A percentile compares a stretch with the other conserved stretches of the same genome.
Conservation (phyloP, 2,113 vertebrate species). For the Perca fluviatilis region DNA sequence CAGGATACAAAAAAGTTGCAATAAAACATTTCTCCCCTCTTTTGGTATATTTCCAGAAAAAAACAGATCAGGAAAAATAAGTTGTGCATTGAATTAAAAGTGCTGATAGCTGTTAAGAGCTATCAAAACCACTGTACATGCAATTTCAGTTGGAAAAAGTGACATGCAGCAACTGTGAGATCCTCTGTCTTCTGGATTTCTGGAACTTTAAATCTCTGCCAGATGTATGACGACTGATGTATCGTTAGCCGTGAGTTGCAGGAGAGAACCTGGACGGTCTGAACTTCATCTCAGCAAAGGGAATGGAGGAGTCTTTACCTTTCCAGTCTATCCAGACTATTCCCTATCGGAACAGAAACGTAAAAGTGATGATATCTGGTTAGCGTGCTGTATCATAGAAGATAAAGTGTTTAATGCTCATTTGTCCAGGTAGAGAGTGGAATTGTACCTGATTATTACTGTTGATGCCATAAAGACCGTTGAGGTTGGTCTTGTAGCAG, state of each 20-base stretch:
- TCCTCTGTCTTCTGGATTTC: constrained; percentile 31
- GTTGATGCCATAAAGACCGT: constrained; percentile 88
- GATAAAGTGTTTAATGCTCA: background rate
- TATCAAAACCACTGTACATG: constrained; percentile 37
- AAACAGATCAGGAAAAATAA: constrained; percentile 28
- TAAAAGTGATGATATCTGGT: background rate
- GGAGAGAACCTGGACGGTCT: constrained; percentile 85
- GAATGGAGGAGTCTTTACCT: constrained; percentile 92
- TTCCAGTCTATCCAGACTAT: constrained; percentile 96
- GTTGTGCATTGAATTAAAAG: constrained; percentile 32
- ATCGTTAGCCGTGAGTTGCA: constrained; percentile 78
- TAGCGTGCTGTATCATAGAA: background rate
- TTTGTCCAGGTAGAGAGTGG: background rate
- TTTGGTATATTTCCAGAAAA: constrained; percentile 32
- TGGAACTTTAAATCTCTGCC: constrained; percentile 22
- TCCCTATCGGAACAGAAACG: constrained; percentile 82
- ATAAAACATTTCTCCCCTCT: constrained; percentile 33
- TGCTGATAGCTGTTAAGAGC: constrained; percentile 11
- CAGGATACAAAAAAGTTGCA: constrained; percentile 48
- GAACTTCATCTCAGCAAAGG: constrained; percentile 96
- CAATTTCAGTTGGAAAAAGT: constrained; percentile 22
- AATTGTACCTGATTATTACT: constrained; percentile 90
- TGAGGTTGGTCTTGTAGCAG: constrained; percentile 95
- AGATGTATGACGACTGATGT: background rate
- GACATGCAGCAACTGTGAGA: constrained; percentile 38